These are phyloP conservation scores for Bombus ignitus DNA, from an alignment of 1,140 invertebrate genomes.

Conservation along the genomic window DNA sequence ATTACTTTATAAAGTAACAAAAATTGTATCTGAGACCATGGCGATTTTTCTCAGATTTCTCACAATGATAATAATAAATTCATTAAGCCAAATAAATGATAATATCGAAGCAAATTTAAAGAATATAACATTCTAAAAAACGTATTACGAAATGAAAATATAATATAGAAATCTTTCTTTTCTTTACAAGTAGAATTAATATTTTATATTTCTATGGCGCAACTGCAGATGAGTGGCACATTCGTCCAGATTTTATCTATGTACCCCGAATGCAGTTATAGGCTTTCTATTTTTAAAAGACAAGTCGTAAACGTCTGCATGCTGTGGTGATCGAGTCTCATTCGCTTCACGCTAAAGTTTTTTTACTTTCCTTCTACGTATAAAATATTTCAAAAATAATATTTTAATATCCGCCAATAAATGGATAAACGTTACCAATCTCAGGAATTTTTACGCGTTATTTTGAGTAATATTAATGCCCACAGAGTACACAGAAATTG, in stretches of 20 bases:
- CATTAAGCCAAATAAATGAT: too few relatives aligned
- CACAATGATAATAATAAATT: background rate
- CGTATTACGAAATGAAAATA: background rate
- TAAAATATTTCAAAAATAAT: background rate
- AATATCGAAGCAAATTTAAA: too few relatives aligned
- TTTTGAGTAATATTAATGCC: too few relatives aligned
- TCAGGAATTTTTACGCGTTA: too few relatives aligned
- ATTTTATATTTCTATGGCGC: background rate
- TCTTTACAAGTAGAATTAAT: too few relatives aligned
- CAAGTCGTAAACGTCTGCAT: conserved; percentile 41
- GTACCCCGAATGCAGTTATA: conserved; percentile 32
- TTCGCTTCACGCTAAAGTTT: background rate
- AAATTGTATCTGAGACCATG: conserved; percentile 1
- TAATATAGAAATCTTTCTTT: too few relatives aligned
- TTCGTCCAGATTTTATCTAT: conserved; percentile 50
- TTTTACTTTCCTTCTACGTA: conserved; percentile 8
- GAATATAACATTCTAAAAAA: too few relatives aligned
- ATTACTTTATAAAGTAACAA: too few relatives aligned
- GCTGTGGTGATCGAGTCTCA: conserved; percentile 5
- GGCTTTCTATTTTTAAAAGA: conserved; percentile 65
- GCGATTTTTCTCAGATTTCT: conserved; percentile 4
- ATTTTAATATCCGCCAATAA: background rate
- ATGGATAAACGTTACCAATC: too few relatives aligned
- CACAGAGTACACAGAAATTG: too few relatives aligned
- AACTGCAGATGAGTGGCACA: conserved; percentile 23